phyloP scores from a whole-genome alignment of 2,113 vertebrate genomes.

The Misgurnus mizolepis region DNA sequence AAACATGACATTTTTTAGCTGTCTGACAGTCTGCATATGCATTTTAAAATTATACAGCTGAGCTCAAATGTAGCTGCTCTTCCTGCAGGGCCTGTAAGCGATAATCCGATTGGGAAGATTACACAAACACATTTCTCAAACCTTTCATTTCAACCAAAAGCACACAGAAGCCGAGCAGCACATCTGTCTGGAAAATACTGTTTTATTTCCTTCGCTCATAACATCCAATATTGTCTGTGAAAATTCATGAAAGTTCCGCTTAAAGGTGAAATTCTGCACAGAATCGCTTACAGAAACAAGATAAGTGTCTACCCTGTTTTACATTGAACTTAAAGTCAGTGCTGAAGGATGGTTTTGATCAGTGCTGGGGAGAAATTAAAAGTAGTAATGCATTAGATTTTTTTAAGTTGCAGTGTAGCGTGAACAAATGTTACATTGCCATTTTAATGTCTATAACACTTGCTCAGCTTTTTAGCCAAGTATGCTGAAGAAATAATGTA shows the following conservation, averaged over 20 bases:
- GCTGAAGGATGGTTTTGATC: no score
- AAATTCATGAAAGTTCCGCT: conserved; percentile 39
- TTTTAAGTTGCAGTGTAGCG: no score
- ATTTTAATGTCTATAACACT: no score
- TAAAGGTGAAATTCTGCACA: conserved; percentile 10
- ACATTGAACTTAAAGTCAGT: neutral
- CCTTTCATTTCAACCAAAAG: conserved; percentile 49
- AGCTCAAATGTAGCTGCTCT: conserved; percentile 56
- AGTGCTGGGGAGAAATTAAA: no score
- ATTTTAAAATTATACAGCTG: conserved; percentile 50
- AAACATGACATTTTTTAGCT: conserved; percentile 47
- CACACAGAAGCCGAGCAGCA: conserved; percentile 31
- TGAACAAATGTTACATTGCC: no score
- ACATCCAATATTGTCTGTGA: conserved; percentile 31
- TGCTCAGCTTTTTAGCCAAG: no score
- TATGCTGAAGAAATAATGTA: no score
- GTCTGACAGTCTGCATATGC: conserved; percentile 47
- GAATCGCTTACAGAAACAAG: conserved; percentile 15
- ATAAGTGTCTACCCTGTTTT: neutral
- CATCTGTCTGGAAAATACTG: conserved; percentile 3
- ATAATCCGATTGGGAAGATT: conserved; percentile 59
- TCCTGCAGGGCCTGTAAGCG: conserved; percentile 54
- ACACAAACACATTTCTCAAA: conserved; percentile 50
- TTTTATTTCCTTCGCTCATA: conserved; percentile 1
- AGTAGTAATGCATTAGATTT: no score